A percentile compares a stretch with the other conserved stretches of the same genome.
These are phyloP conservation scores for Chaetophractus vellerosus DNA, from an alignment of 2,797 vertebrate genomes.

Conservation along the genomic window DNA sequence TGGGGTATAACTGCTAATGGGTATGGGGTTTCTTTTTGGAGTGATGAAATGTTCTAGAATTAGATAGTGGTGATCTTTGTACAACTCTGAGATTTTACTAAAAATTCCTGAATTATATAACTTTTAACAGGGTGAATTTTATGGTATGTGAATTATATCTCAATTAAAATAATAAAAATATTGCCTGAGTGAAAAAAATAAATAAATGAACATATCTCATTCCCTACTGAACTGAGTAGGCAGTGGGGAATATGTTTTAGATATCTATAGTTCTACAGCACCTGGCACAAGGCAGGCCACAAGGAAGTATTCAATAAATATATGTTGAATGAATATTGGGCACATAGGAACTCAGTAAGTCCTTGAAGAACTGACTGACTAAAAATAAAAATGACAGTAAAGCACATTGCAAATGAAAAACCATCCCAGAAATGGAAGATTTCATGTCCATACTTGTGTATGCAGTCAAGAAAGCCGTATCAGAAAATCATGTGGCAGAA, in stretches of 20 bases:
- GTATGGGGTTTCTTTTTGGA: not conserved
- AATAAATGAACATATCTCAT: not conserved
- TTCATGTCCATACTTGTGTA: not conserved
- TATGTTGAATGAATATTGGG: not conserved
- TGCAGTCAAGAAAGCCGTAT: not conserved
- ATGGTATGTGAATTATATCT: not conserved
- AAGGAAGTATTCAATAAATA: not conserved
- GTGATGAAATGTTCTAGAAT: conserved; percentile 8
- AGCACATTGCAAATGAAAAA: not conserved
- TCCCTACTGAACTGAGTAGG: not conserved
- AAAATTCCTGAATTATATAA: not conserved
- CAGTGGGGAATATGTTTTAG: not conserved
- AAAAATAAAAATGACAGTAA: not conserved
- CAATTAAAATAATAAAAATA: not conserved
- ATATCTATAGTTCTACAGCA: not conserved
- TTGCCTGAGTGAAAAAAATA: not conserved
- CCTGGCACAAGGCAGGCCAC: not conserved
- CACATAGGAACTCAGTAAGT: not conserved
- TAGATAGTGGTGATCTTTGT: not conserved
- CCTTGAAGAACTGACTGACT: no score
- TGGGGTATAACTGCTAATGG: no score
- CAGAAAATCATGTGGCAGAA: not conserved
- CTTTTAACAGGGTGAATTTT: not conserved
- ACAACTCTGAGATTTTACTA: not conserved
- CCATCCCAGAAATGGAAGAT: not conserved